Base-by-base conservation (phyloP, 2,888 invertebrate species). In the Agrochola circellaris region DNA sequence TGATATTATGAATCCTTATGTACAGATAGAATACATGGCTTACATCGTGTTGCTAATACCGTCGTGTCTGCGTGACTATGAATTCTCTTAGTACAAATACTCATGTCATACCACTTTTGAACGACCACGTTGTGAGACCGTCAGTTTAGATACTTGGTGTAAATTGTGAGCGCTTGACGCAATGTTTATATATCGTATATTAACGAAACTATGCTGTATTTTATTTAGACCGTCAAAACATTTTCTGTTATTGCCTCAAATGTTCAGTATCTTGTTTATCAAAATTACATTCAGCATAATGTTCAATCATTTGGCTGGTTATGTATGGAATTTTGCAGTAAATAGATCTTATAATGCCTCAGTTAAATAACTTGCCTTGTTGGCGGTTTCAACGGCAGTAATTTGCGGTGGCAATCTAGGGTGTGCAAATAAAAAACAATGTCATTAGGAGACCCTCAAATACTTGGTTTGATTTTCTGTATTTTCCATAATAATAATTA, bases 11-110 rank as follows among this genome's bases (percentile, higher is more conserved):
- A 45, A 48, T 74, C 11, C 51, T 23, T 61, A 56, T 48, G 26
- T 78, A 70, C 34, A 84, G 34, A 78, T 54, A 83, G 8, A 73
- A 75, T 64, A 67, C 51, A 69, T 62, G 56, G n/a, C 54, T 26
- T 62, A 85, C 42, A 67, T 75, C 72, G 62, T 64, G n/a, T 45
- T 70, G 80, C 77, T 83, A 82, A 78, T 79, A 79, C 62, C 68
- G 74, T 79, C 77, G 83, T 73, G 82, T 75, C 79, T 72, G 81
- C 87, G 88, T 88, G 88, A 88, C 82, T 88, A 58, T 69, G 79
- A 87, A 85, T 73, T 84, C 82, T 88, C 79, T 71, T 56, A 82
- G 79, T 76, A 76, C 82, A 88, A 88, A 86, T 83, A 85, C 73
- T 85, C 72, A 82, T 82, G 79, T 77, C 67, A 79, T 66, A 85